phyloP scores from a whole-genome alignment of 2,888 invertebrate genomes.

The Chrysina gloriosa region DNA sequence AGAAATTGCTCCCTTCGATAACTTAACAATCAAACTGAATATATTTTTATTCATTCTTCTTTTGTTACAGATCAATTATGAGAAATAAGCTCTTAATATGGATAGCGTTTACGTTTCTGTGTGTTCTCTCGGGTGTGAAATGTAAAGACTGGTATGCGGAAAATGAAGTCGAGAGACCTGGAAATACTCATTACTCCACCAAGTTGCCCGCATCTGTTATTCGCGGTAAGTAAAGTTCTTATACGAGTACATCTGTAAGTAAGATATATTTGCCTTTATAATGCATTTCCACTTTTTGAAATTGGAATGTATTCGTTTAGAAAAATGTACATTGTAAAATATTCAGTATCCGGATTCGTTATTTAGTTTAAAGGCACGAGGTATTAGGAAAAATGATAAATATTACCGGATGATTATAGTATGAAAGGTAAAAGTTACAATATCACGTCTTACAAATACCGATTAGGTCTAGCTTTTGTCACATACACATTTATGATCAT shows the following conservation, averaged over 20 bases:
- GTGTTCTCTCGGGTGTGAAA: conserved; percentile 48
- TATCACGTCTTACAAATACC: too few species aligned
- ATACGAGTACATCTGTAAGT: too few species aligned
- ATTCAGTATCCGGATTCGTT: too few species aligned
- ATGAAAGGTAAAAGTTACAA: too few species aligned
- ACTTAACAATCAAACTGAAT: not conserved
- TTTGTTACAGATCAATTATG: conserved; percentile 46
- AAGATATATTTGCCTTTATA: not conserved
- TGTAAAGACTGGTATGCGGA: conserved; percentile 51
- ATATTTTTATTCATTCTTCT: not conserved
- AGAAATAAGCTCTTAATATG: conserved; percentile 45
- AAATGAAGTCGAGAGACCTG: conserved; percentile 57
- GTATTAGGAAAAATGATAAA: too few species aligned
- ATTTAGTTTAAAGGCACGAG: too few species aligned
- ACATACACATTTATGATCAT: too few species aligned
- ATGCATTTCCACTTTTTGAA: not conserved
- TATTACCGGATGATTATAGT: too few species aligned
- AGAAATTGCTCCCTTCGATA: not conserved
- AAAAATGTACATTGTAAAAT: too few species aligned
- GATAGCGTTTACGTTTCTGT: conserved; percentile 48
- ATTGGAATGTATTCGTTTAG: too few species aligned
- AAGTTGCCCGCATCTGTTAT: conserved; percentile 61
- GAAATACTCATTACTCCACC: conserved; percentile 54
- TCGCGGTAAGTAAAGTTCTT: conserved; percentile 54
- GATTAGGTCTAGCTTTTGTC: too few species aligned